These are phyloP conservation scores for Uloborus diversus DNA, from an alignment of 1,140 invertebrate species.

Conservation along the genomic window DNA sequence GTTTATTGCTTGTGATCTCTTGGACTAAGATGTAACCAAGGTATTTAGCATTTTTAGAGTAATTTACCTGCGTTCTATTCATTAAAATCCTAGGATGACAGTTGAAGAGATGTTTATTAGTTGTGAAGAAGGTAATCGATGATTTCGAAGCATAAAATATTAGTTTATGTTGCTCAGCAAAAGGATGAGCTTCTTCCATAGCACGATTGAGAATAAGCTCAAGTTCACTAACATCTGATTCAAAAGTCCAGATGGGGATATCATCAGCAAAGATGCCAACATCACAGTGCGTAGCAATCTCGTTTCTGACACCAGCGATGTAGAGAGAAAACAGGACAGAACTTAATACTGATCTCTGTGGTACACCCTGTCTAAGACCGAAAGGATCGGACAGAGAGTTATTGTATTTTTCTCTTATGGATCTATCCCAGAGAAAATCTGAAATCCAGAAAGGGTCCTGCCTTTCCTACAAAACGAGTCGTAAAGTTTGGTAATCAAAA, in stretches of 20 bases:
- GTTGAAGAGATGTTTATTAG: background rate
- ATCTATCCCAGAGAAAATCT: background rate
- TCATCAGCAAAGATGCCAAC: background rate
- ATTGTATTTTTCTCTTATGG: background rate
- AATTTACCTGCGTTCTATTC: background rate
- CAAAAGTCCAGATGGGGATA: background rate
- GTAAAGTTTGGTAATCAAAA: too few species aligned
- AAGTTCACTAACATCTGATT: background rate
- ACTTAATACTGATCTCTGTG: too few species aligned
- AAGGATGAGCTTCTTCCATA: background rate
- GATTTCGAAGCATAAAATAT: background rate
- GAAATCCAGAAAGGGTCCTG: background rate
- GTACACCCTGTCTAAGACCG: too few species aligned
- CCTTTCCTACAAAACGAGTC: too few species aligned
- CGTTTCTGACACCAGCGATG: too few species aligned
- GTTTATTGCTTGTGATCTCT: background rate
- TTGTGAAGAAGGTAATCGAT: background rate
- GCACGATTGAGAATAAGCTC: conserved; percentile 2
- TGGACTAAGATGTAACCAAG: background rate
- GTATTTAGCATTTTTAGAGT: background rate
- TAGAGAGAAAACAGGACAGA: too few species aligned
- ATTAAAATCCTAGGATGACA: too few species aligned
- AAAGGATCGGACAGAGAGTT: background rate
- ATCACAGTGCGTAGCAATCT: too few species aligned
- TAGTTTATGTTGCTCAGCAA: background rate